phyloP scores from a whole-genome alignment of 92 coral and sea anemone genomes.

The Porites lobata region DNA sequence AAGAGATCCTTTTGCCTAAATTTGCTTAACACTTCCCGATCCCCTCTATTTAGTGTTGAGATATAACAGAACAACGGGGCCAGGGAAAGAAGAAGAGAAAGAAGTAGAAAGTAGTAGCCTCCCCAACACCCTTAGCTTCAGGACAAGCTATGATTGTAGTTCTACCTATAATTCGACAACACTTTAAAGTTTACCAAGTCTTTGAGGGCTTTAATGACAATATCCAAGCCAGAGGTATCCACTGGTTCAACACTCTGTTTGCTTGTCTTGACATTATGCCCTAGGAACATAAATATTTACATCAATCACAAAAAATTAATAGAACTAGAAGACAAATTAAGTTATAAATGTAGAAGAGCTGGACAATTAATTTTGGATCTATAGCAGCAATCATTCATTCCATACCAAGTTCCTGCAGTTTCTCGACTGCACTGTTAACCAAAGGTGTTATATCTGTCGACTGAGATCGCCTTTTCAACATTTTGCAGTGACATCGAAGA shows the following conservation, averaged over 20 bases:
- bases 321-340: not conserved
- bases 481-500: not conserved
- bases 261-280: conserved; percentile 39
- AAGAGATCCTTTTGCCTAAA: too few relatives aligned
- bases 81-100: too few relatives aligned
- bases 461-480: conserved; percentile 82
- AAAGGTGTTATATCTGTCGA: conserved; percentile 89
- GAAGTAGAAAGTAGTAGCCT: too few relatives aligned
- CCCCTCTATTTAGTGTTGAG: too few relatives aligned
- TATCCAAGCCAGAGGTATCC: conserved; percentile 77
- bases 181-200: conserved; percentile 67
- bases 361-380: not conserved
- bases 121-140: too few relatives aligned
- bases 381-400: not conserved
- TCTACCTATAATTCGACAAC: too few relatives aligned
- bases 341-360: not conserved
- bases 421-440: conserved; percentile 88
- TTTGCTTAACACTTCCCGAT: too few relatives aligned
- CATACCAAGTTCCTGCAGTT: conserved; percentile 86
- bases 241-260: conserved; percentile 53
- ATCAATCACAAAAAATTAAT: not conserved
- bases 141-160: too few relatives aligned
- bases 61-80: too few relatives aligned
- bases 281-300: conserved; percentile 23
- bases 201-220: conserved; percentile 78